Evolutionary conservation across 2,888 invertebrate genomes (phyloP), one percentile per base, ranked within the genome.

Genomic region (Andrena trimmerana): DNA sequence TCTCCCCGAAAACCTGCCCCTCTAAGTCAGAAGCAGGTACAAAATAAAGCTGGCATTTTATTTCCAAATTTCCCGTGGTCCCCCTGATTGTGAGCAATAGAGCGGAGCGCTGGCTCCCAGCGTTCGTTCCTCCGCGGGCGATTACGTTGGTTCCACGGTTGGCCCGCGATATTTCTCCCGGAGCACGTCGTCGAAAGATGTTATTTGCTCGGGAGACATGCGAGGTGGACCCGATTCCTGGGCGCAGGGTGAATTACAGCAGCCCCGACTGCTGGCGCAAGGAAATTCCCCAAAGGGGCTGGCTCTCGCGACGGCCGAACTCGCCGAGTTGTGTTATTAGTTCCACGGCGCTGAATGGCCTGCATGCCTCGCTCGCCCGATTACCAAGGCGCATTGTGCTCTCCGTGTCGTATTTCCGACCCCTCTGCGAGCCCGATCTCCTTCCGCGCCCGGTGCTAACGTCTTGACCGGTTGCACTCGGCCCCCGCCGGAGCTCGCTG

Each of bases 291-390:
- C 86, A 48, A 20, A 67, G 36, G 66, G 76, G 70, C 50, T 42
- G 70, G 71, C 36, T 48, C 70, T 65, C 71, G 67, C 80, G 80
- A 78, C 80, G 69, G 65, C 78, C 70, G 69, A 73, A 85, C 75
- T 86, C 85, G 52, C 66, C 65, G 79, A 85, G 78, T 86, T 81
- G 69, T 70, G 75, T 85, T 87, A 85, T 87, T 87, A 86, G 87
- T 86, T 86, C 77, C 57, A 16, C 81, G 70, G 31, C 75, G 71
- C 75, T 83, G 83, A 85, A 85, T 70, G 74, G 81, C 63, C 67
- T 74, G 82, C 78, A 54, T 74, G 76, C 74, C 76, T 62, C 65
- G 62, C 68, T 50, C 50, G 76, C 54, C 59, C 78, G 78, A 84
- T 86, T 86, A 81, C 71, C 60, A 36, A 42, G 42, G 65, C 62